Percentiles rank a stretch among this genome's conserved stretches.
Conservation (phyloP, 2,888 invertebrate species). For the Limulus polyphemus region DNA sequence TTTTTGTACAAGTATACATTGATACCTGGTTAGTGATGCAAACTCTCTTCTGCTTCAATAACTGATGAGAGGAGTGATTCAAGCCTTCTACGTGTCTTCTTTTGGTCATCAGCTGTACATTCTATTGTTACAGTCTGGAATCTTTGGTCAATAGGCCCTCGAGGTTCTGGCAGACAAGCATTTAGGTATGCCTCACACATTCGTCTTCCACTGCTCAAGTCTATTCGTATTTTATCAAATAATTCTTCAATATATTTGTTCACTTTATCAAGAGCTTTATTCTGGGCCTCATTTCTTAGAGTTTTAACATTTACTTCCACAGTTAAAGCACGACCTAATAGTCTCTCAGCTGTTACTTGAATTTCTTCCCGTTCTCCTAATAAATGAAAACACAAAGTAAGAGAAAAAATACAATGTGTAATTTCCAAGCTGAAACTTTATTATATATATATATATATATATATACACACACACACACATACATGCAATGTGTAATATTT, state of each 20-base stretch:
- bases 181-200: slow-evolving; percentile 34
- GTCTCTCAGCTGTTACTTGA: slow-evolving; percentile 34
- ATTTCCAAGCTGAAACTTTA: no score
- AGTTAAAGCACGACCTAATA: slow-evolving; percentile 36
- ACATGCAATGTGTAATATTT: no score
- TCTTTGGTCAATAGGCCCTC: slow-evolving; percentile 35
- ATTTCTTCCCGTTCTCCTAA: slow-evolving; percentile 39
- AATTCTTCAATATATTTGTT: slow-evolving; percentile 33
- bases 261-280: slow-evolving; percentile 34
- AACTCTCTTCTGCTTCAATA: neutral
- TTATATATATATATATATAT: no score
- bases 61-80: slow-evolving; percentile 16
- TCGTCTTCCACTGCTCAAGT: slow-evolving; percentile 26
- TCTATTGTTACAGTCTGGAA: slow-evolving; percentile 36
- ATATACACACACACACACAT: no score
- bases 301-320: slow-evolving; percentile 36
- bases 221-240: slow-evolving; percentile 27
- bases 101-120: slow-evolving; percentile 40
- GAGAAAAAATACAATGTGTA: no score
- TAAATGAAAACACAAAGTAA: neutral
- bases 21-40: no score
- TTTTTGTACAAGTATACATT: no score
- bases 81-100: slow-evolving; percentile 31
- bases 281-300: slow-evolving; percentile 35
- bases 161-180: slow-evolving; percentile 37